Evolutionary conservation across 2,797 vertebrate species (phyloP).

Genomic region (Chelmon rostratus): DNA sequence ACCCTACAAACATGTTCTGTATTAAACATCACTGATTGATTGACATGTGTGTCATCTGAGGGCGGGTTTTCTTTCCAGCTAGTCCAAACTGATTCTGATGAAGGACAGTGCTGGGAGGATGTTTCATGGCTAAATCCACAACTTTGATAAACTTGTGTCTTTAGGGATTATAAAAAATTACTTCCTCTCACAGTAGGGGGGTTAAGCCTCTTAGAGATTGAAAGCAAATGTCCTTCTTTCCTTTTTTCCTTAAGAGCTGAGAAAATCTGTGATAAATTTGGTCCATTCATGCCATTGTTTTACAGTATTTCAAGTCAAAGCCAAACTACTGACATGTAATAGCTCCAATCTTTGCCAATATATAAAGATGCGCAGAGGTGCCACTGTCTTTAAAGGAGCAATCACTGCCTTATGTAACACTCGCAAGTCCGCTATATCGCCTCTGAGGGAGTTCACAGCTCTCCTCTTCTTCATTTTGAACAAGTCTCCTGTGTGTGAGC

Average conservation of each 20-base stretch:
- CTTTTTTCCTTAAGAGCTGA: conserved; percentile 22
- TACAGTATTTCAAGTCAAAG: background rate
- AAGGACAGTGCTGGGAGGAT: conserved; percentile 1
- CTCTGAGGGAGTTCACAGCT: conserved; percentile 50
- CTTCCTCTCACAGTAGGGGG: conserved; percentile 19
- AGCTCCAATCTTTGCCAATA: conserved; percentile 5
- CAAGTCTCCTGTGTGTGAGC: conserved; percentile 35
- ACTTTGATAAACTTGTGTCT: conserved; percentile 43
- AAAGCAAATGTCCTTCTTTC: conserved; percentile 24
- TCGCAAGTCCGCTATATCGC: conserved; percentile 28
- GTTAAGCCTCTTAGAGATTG: conserved; percentile 48
- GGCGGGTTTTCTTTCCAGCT: background rate
- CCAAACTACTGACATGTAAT: conserved; percentile 9
- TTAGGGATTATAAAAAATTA: conserved; percentile 45
- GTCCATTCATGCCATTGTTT: conserved; percentile 10
- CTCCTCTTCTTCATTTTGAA: conserved; percentile 55
- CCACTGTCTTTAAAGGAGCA: conserved; percentile 42
- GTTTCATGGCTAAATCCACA: conserved; percentile 1
- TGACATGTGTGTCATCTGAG: background rate
- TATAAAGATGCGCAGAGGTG: conserved; percentile 26
- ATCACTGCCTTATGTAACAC: conserved; percentile 51
- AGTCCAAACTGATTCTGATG: conserved; percentile 3
- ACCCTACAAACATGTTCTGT: background rate
- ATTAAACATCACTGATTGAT: background rate
- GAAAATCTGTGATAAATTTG: background rate